These are phyloP conservation scores for Laothoe populi DNA, from an alignment of 2,888 invertebrate species.

Conservation along the genomic window DNA sequence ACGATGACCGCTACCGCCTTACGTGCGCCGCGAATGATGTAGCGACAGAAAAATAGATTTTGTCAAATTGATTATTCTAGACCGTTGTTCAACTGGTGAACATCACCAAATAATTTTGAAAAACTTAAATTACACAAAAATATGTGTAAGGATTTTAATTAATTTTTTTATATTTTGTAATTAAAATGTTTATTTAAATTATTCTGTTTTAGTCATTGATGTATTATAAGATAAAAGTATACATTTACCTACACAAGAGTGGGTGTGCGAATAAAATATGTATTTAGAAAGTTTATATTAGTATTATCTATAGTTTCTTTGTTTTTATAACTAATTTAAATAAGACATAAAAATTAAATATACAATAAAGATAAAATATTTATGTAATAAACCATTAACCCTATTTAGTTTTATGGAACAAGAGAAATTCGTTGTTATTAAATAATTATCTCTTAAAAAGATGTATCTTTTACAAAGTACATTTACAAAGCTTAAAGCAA, in stretches of 20 bases:
- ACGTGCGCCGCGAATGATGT: slow-evolving; percentile 61
- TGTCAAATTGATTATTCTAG: slow-evolving; percentile 39
- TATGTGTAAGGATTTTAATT: too few species aligned
- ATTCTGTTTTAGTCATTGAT: neutral
- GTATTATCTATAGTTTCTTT: neutral
- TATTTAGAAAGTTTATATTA: slow-evolving; percentile 4
- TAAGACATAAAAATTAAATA: slow-evolving; percentile 1
- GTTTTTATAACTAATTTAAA: slow-evolving; percentile 4
- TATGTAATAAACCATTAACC: neutral
- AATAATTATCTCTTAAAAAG: too few species aligned
- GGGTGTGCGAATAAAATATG: neutral
- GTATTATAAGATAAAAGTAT: neutral
- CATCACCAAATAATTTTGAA: too few species aligned
- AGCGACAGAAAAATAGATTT: slow-evolving; percentile 65
- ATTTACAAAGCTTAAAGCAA: neutral
- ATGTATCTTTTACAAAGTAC: too few species aligned
- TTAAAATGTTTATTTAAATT: too few species aligned
- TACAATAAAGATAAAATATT: neutral
- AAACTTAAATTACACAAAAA: too few species aligned
- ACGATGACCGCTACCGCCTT: slow-evolving; percentile 82
- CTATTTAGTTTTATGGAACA: neutral
- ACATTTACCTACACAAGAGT: neutral
- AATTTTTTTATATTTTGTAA: too few species aligned
- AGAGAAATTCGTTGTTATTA: neutral
- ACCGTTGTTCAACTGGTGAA: neutral